Percentiles rank a stretch among this genome's conserved stretches.
Evolutionary conservation across 2,113 vertebrate species (phyloP).

Genomic region (Phyllopteryx taeniolatus): DNA sequence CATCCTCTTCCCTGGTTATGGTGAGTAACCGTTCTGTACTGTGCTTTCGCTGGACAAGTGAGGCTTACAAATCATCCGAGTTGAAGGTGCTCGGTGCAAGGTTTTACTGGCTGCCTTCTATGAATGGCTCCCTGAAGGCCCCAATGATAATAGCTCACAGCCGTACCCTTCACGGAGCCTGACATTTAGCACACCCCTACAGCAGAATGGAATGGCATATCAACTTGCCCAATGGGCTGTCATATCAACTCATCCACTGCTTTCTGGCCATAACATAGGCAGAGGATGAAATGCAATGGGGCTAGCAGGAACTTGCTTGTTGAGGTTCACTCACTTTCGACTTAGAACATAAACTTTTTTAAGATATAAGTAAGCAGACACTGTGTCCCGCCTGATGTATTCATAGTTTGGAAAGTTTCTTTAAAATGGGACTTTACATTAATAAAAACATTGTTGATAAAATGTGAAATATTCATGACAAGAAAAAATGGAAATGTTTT

Average conservation of each 20-base stretch:
- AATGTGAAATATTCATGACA: background rate
- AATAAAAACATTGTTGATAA: background rate
- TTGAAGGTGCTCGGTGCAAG: conserved; percentile 65
- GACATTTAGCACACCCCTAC: conserved; percentile 62
- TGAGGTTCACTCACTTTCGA: conserved; percentile 34
- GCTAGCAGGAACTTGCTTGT: conserved; percentile 15
- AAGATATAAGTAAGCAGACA: conserved; percentile 3
- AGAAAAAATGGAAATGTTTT: background rate
- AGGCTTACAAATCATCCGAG: conserved; percentile 72
- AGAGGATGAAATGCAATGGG: conserved; percentile 34
- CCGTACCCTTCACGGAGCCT: conserved; percentile 65
- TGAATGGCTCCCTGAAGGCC: conserved; percentile 72
- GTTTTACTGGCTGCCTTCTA: conserved; percentile 73
- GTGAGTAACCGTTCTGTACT: conserved; percentile 56
- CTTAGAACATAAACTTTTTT: conserved; percentile 26
- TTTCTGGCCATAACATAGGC: conserved; percentile 45
- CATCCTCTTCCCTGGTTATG: conserved; percentile 54
- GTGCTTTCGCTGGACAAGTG: conserved; percentile 61
- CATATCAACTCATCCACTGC: conserved; percentile 58
- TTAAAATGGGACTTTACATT: background rate
- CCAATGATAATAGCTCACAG: conserved; percentile 69
- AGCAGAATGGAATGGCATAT: conserved; percentile 61
- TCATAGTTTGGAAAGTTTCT: background rate
- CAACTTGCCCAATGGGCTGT: conserved; percentile 57
- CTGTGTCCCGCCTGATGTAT: too few relatives aligned